Evolutionary conservation across 2,797 vertebrate species (phyloP).

Genomic region (Acanthiza pusilla): DNA sequence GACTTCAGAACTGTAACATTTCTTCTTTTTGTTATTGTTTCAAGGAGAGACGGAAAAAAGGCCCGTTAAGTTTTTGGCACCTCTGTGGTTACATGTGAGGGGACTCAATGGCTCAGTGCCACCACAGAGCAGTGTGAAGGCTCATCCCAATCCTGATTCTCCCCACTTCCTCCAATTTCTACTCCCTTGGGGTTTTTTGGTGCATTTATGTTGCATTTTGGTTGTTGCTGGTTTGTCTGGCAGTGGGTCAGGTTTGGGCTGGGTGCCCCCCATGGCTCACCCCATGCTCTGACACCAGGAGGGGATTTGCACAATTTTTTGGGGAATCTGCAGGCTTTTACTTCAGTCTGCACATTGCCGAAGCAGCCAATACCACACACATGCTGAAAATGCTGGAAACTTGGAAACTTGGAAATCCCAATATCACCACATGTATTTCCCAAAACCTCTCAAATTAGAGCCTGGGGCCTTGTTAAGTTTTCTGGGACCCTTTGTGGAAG

Average conservation of each 20-base stretch:
- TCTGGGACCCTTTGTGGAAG: neutral
- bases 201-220: neutral
- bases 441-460: neutral
- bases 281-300: neutral
- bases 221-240: rapidly evolving
- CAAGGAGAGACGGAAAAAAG: neutral
- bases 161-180: neutral
- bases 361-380: rapidly evolving
- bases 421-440: neutral
- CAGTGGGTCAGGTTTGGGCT: neutral
- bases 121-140: rapidly evolving
- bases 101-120: rapidly evolving
- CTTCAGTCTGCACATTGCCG: neutral
- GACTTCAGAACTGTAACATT: neutral
- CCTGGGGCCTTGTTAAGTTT: neutral
- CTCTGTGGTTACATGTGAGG: rapidly evolving
- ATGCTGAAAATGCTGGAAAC: neutral
- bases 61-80: neutral
- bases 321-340: neutral
- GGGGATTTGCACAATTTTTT: neutral
- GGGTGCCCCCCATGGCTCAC: neutral
- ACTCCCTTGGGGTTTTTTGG: neutral
- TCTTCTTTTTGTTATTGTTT: neutral
- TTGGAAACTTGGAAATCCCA: rapidly evolving
- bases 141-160: neutral